phyloP scores from a whole-genome alignment of 1,140 invertebrate species.

The Cotesia vestalis region DNA sequence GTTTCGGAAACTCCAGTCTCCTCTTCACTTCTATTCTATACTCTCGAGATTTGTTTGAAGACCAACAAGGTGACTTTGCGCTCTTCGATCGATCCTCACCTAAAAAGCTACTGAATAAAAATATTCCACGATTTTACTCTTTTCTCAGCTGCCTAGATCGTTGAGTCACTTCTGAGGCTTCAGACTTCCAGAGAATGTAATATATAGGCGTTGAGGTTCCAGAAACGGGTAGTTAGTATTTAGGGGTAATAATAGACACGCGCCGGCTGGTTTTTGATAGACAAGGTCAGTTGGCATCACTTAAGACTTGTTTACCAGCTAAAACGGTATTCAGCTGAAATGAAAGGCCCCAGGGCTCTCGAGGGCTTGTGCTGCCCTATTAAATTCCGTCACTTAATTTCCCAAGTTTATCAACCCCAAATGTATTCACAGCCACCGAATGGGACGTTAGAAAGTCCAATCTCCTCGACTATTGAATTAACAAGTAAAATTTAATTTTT shows the following conservation, averaged over 20 bases:
- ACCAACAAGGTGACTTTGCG: not conserved
- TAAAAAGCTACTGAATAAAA: no score
- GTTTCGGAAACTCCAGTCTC: no score
- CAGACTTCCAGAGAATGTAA: not conserved
- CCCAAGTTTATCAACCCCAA: not conserved
- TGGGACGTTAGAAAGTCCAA: not conserved
- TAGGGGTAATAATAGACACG: conserved; percentile 44
- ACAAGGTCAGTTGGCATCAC: conserved; percentile 44
- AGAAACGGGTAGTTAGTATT: not conserved
- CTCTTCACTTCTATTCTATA: conserved; percentile 1
- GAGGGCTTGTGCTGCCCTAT: not conserved
- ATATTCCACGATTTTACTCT: not conserved
- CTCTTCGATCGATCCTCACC: not conserved
- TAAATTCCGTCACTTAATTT: not conserved
- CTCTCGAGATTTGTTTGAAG: not conserved
- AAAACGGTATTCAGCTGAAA: no score
- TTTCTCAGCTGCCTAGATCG: conserved; percentile 24
- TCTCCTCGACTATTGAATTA: not conserved
- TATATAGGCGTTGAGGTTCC: not conserved
- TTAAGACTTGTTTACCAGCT: conserved; percentile 4
- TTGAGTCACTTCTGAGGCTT: conserved; percentile 29
- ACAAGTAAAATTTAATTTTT: not conserved
- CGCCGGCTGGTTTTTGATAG: conserved; percentile 40
- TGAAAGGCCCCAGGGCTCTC: no score
- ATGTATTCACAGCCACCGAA: conserved; percentile 12